Evolutionary conservation across 1,140 invertebrate genomes (phyloP).

Genomic region (Coenobita brevimanus): DNA sequence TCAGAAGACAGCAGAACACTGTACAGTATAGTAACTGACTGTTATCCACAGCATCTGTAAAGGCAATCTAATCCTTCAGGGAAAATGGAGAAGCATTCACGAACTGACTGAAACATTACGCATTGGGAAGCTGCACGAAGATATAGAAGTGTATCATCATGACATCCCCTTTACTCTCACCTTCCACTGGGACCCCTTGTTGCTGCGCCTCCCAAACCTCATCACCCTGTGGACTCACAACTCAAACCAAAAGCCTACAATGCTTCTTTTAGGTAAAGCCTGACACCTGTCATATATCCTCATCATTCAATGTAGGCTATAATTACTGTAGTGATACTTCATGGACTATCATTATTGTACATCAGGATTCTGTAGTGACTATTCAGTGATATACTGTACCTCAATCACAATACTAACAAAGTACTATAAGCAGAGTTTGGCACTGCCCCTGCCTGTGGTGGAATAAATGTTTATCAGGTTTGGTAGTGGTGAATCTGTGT

Average conservation of each 20-base stretch:
- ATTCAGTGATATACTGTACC: no score
- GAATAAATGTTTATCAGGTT: no score
- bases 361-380: no score
- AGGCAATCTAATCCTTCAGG: neutral
- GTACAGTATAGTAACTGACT: neutral
- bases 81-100: slow-evolving; percentile 47
- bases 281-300: no score
- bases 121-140: slow-evolving; percentile 42
- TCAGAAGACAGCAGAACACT: neutral
- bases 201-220: slow-evolving; percentile 20
- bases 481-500: no score
- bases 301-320: no score
- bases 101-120: slow-evolving; percentile 37
- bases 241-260: neutral
- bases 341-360: no score
- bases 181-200: slow-evolving; percentile 46
- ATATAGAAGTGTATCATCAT: slow-evolving; percentile 45
- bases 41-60: neutral
- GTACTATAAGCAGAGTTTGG: no score
- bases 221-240: slow-evolving; percentile 16
- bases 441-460: no score
- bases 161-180: slow-evolving; percentile 11
- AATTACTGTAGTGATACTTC: no score
- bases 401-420: no score
- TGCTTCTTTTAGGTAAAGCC: slow-evolving; percentile 33